Conservation (phyloP, 2,888 invertebrate genomes). For the Antheraea assamensis region DNA sequence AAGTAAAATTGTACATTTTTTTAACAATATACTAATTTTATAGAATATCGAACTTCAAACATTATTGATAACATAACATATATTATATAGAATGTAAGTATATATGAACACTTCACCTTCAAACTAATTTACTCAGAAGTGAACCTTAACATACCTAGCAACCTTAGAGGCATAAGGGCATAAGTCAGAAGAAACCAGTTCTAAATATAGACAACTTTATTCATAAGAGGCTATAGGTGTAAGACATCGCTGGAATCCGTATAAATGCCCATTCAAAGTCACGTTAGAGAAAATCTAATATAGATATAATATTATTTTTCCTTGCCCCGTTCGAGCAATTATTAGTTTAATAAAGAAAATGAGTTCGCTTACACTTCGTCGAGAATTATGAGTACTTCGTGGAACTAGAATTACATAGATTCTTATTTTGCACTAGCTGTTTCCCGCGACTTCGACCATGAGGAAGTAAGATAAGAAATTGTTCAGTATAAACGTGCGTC, state of each 20-base stretch:
- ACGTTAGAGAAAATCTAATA: background rate
- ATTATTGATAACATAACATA: background rate
- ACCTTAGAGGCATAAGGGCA: background rate
- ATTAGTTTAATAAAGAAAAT: background rate
- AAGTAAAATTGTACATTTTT: background rate
- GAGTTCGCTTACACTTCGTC: background rate
- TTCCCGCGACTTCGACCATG: too few relatives aligned
- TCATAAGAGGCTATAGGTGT: background rate
- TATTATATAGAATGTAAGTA: background rate
- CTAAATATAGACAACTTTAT: background rate
- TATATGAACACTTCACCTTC: background rate
- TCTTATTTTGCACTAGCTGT: background rate
- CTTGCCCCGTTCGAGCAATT: background rate
- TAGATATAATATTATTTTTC: background rate
- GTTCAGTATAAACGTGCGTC: too few relatives aligned
- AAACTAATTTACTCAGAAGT: background rate
- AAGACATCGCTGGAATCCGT: background rate
- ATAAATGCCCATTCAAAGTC: background rate
- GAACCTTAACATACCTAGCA: background rate
- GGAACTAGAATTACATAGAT: background rate
- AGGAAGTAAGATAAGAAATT: too few relatives aligned
- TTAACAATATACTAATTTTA: background rate
- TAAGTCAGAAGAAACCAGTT: background rate
- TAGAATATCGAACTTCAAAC: background rate
- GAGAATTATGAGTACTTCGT: slow-evolving; percentile 5